Conservation (phyloP, 1,140 invertebrate genomes). For the Bathynomus jamesi region DNA sequence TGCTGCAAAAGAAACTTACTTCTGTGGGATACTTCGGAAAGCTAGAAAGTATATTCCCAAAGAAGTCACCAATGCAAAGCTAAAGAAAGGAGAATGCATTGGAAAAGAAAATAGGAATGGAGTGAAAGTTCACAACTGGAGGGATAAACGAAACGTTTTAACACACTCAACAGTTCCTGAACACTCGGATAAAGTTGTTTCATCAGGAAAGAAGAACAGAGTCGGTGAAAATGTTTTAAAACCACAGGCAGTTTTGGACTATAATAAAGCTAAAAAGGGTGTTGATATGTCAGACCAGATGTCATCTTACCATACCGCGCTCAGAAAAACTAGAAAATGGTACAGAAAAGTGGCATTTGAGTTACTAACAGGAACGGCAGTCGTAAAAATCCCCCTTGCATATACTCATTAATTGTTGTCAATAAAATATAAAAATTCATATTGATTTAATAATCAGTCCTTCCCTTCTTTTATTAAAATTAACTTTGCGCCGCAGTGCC, state of each 20-base stretch:
- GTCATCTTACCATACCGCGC: conserved; percentile 7
- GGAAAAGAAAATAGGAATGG: conserved; percentile 18
- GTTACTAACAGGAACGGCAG: conserved; percentile 21
- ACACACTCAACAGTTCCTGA: conserved; percentile 7
- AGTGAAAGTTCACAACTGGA: conserved; percentile 37
- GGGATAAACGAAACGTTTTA: conserved; percentile 32
- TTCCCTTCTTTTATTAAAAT: no score
- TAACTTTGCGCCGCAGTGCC: no score
- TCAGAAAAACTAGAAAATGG: conserved; percentile 15
- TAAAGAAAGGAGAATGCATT: conserved; percentile 32
- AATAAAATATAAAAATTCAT: no score
- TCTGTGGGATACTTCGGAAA: conserved; percentile 22
- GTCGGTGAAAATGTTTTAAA: no score
- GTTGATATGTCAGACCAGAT: no score
- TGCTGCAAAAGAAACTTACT: conserved; percentile 30
- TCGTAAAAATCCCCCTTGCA: no score
- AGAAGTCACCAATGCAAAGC: conserved; percentile 26
- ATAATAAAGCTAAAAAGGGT: not conserved
- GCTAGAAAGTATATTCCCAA: conserved; percentile 22
- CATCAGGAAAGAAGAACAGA: no score
- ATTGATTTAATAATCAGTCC: no score
- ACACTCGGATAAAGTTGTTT: not conserved
- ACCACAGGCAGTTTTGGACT: no score
- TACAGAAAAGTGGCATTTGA: conserved; percentile 13
- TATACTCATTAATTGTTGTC: no score